These are phyloP conservation scores for Sinocyclocheilus maitianheensis DNA, from an alignment of 2,113 vertebrate genomes.

Conservation along the genomic window DNA sequence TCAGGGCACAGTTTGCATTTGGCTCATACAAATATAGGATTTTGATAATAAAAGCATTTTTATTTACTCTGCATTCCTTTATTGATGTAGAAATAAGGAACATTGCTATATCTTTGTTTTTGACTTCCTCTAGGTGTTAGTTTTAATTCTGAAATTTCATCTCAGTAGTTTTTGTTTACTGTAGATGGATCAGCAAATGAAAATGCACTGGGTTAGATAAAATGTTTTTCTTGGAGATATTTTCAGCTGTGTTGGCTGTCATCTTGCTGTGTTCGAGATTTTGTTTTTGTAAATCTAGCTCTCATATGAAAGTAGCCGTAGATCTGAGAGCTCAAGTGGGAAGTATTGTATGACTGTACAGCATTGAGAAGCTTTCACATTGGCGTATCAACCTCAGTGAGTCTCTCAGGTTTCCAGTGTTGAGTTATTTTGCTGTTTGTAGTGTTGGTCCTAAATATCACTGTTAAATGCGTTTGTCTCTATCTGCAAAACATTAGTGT, in stretches of 20 bases:
- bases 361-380: background rate
- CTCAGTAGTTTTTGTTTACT: background rate
- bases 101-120: background rate
- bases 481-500: slow-evolving; percentile 9
- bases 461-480: background rate
- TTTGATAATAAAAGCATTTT: background rate
- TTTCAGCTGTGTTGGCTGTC: slow-evolving; percentile 7
- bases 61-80: background rate
- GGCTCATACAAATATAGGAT: background rate
- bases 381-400: slow-evolving; percentile 23
- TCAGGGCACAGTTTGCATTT: background rate
- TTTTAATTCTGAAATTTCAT: background rate
- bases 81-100: slow-evolving; percentile 6
- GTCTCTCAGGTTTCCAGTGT: slow-evolving; percentile 54
- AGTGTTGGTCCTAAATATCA: slow-evolving; percentile 8
- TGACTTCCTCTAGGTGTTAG: background rate
- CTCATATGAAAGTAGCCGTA: background rate
- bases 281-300: slow-evolving; percentile 7
- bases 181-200: background rate
- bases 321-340: slow-evolving; percentile 15
- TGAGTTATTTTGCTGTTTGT: slow-evolving; percentile 28
- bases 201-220: background rate
- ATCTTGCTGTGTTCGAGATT: background rate
- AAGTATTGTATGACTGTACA: slow-evolving; percentile 16
- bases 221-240: slow-evolving; percentile 10